phyloP scores from a whole-genome alignment of 2,888 invertebrate species.

The Conus canariensis region DNA sequence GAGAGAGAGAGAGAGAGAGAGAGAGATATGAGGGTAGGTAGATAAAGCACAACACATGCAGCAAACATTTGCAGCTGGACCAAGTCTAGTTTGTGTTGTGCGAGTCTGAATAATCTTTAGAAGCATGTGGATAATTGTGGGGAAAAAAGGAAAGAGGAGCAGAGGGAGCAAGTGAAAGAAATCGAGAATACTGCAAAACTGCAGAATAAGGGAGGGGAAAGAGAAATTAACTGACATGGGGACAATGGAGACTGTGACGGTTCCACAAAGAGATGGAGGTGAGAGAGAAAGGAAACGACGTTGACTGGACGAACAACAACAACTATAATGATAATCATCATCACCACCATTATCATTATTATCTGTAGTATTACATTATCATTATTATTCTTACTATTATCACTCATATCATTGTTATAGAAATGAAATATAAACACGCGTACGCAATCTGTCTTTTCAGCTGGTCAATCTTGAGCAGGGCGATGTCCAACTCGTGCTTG shows the following conservation, averaged over 20 bases:
- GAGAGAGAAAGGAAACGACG: background rate
- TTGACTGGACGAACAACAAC: no score
- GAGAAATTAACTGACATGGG: background rate
- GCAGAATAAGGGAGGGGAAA: background rate
- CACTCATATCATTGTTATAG: background rate
- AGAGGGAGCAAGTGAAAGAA: slow-evolving; percentile 20
- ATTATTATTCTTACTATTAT: no score
- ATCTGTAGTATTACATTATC: no score
- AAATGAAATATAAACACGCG: slow-evolving; percentile 40
- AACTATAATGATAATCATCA: no score
- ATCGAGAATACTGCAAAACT: background rate
- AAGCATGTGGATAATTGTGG: no score
- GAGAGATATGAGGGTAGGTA: background rate
- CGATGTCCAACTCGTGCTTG: slow-evolving; percentile 93
- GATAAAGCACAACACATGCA: no score
- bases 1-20: background rate
- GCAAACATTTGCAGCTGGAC: no score
- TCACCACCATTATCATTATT: no score
- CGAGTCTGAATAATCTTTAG: no score
- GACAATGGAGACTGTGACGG: background rate
- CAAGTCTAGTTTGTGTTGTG: no score
- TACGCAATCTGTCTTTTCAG: slow-evolving; percentile 87
- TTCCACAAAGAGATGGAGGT: background rate
- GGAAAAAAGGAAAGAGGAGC: background rate
- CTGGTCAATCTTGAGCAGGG: slow-evolving; percentile 89